Base-by-base conservation (phyloP, 2,113 vertebrate species). In the Edolisoma coerulescens region DNA sequence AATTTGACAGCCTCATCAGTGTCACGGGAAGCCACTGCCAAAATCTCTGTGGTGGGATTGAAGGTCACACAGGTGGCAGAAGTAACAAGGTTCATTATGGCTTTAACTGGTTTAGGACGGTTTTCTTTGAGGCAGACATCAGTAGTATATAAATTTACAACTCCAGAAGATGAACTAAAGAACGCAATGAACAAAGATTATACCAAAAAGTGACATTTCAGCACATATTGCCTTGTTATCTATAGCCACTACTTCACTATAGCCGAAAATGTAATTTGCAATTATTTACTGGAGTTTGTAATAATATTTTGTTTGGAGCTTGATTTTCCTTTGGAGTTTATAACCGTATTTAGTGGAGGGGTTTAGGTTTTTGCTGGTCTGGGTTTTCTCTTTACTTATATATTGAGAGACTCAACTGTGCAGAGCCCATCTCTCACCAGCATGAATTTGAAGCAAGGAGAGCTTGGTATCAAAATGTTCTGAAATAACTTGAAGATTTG, bases 71-170 rank as follows among this genome's bases (percentile, higher is more conserved):
- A 98, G 1, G 99, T 99, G 30, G 97, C 98, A 3, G 99, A 78
- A 7, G 99, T 99, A 84, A 99, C 97, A 45, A 99, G 97, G 95
- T 99, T 99, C 99, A 99, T 99, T 78, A 99, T 86, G 0, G 99
- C 98, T 94, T 98, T 99, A 50, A 99, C 94, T 30, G 99, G 99
- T 79, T 98, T 99, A 16, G 99, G 99, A 78, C 33, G 97, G 20
- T 70, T 87, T 35, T 98, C 98, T 33, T 96, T 98, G 16, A 99
- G 96, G 96, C 99, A 99, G 75, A 87, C 96, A 77, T 99, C 98
- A 91, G 98, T 98, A 33, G 94, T 97, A 93, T 99, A 99, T 50
- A 99, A 77, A 89, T 99, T 99, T 76, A 99, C 99, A 92, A 99
- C 99, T 14, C 99, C 99, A 77, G 99, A 99, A 76, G 98, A 98